These are phyloP conservation scores for Tychaedon coryphoeus DNA, from an alignment of 2,113 vertebrate genomes.

Conservation along the genomic window DNA sequence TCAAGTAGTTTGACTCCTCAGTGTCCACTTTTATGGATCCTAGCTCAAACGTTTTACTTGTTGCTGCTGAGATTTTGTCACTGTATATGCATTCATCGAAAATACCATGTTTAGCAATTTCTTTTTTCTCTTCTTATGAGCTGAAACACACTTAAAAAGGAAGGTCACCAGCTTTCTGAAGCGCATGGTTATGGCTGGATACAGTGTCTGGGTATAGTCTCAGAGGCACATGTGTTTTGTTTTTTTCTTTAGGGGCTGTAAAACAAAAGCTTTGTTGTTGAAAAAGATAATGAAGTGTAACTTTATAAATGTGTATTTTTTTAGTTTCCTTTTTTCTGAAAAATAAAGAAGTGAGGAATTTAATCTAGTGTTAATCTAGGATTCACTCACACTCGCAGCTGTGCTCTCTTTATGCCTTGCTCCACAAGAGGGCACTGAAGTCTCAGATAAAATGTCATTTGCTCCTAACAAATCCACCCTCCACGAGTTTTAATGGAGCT, in stretches of 20 bases:
- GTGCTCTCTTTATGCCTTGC: not conserved
- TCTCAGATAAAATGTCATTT: not conserved
- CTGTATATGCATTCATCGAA: not conserved
- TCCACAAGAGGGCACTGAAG: conserved; percentile 71
- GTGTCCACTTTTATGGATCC: rapidly evolving
- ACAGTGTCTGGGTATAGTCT: not conserved
- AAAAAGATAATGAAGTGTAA: not conserved
- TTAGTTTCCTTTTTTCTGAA: not conserved
- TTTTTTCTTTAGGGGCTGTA: not conserved
- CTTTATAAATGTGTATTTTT: not conserved
- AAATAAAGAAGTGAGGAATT: not conserved
- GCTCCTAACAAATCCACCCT: not conserved
- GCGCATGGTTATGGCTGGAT: rapidly evolving
- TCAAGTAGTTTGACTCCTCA: not conserved
- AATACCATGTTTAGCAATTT: not conserved
- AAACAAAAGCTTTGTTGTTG: rapidly evolving
- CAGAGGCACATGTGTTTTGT: not conserved
- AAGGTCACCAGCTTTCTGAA: not conserved
- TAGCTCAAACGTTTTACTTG: not conserved
- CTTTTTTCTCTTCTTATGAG: not conserved
- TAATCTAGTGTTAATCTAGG: not conserved
- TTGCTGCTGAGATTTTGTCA: not conserved
- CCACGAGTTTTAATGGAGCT: not conserved
- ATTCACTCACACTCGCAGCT: not conserved
- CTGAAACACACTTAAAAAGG: not conserved